These are phyloP conservation scores for Nilaparvata lugens DNA, from an alignment of 1,140 invertebrate species.

Conservation along the genomic window DNA sequence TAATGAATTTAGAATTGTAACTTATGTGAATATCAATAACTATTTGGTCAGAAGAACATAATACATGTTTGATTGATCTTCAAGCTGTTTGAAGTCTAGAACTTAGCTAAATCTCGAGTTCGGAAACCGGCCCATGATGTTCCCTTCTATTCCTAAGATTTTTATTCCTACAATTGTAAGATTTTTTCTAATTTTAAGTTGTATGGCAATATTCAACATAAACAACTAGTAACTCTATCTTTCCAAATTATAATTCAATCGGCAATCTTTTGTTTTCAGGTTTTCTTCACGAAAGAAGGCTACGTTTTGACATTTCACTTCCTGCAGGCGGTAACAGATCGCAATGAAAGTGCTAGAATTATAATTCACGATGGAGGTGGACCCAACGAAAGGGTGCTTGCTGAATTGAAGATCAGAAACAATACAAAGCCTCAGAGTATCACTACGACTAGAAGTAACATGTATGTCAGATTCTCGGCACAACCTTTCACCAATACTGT, in stretches of 20 bases:
- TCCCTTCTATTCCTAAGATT: no score
- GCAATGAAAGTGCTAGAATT: constrained; percentile 60
- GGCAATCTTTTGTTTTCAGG: constrained; percentile 34
- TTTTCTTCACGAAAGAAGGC: constrained; percentile 63
- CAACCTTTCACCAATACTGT: constrained; percentile 55
- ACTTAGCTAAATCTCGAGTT: no score
- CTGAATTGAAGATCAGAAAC: constrained; percentile 59
- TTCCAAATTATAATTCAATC: constrained; percentile 10
- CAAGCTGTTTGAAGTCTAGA: no score
- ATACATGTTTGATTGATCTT: no score
- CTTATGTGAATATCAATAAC: no score
- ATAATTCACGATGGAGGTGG: constrained; percentile 70
- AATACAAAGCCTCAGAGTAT: constrained; percentile 76
- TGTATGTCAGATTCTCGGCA: constrained; percentile 65
- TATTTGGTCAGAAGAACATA: no score
- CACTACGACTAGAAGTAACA: constrained; percentile 61
- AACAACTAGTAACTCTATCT: no score
- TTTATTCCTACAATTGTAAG: no score
- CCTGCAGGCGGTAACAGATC: constrained; percentile 60
- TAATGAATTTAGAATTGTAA: no score
- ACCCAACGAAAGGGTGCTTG: constrained; percentile 54
- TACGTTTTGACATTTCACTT: constrained; percentile 78
- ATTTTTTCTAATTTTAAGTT: no score
- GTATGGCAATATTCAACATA: no score
- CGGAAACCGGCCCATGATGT: no score